Evolutionary conservation across 2,888 invertebrate species (phyloP).

Genomic region (Melanargia galathea): DNA sequence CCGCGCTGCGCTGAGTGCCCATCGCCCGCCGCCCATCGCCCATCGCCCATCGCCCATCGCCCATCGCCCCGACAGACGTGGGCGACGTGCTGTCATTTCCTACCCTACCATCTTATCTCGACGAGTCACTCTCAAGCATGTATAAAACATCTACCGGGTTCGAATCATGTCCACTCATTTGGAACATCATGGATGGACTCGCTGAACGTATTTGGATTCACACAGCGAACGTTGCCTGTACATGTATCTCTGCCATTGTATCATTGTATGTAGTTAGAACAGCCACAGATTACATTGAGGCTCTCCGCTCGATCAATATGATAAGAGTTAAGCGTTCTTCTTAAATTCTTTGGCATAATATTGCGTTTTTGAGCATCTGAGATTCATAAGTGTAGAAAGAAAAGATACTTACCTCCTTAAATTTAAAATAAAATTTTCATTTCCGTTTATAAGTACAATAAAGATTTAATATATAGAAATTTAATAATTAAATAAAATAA

Average conservation of each 20-base stretch:
- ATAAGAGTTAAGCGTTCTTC: conserved; percentile 24
- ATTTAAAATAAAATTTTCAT: no score
- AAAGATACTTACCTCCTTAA: no score
- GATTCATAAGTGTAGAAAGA: no score
- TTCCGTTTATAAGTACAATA: no score
- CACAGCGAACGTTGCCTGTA: conserved; percentile 15
- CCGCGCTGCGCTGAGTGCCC: conserved; percentile 40
- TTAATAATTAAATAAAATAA: no score
- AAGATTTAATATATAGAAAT: no score
- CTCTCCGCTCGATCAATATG: conserved; percentile 38
- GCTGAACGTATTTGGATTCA: neutral
- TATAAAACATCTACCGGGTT: neutral
- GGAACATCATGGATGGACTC: neutral
- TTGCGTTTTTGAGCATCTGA: neutral
- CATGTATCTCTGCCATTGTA: no score
- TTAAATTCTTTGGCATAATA: neutral
- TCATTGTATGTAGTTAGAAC: conserved; percentile 14
- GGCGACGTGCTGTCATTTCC: neutral
- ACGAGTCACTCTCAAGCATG: neutral
- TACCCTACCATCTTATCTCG: neutral
- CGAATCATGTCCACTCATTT: neutral
- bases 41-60: neutral
- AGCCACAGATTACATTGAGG: conserved; percentile 22
- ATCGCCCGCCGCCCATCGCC: neutral
- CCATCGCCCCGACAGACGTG: no score